Percentiles rank a stretch among this genome's conserved stretches.
Evolutionary conservation across 2,797 vertebrate genomes (phyloP).

Genomic region (Nasua narica): DNA sequence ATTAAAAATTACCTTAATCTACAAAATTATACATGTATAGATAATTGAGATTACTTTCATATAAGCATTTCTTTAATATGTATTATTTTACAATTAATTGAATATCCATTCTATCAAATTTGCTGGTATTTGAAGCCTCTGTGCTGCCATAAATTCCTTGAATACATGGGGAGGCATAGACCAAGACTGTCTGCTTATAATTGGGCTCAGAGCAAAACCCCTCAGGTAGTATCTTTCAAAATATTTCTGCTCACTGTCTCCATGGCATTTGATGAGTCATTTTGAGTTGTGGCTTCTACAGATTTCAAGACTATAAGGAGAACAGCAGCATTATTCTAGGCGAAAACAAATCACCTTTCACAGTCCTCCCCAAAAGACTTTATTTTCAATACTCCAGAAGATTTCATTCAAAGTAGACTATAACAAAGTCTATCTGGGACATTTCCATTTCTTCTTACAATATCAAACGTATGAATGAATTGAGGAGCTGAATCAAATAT

Average conservation of each 20-base stretch:
- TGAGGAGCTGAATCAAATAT: neutral
- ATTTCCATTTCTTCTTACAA: neutral
- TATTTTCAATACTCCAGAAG: conserved; percentile 5
- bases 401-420: neutral
- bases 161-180: neutral
- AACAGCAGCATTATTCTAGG: conserved; percentile 13
- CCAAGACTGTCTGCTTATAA: conserved; percentile 39
- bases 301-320: conserved; percentile 26
- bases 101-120: conserved; percentile 6
- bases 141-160: conserved; percentile 38
- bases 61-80: conserved; percentile 23
- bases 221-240: conserved; percentile 58
- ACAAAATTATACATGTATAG: neutral
- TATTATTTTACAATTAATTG: conserved; percentile 42
- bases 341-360: conserved; percentile 42
- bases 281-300: conserved; percentile 48
- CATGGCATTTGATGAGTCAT: conserved; percentile 56
- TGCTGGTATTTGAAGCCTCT: conserved; percentile 28
- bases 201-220: conserved; percentile 69
- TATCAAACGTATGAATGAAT: conserved; percentile 27
- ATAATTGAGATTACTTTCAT: conserved; percentile 19
- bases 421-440: neutral
- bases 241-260: conserved; percentile 49
- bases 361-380: conserved; percentile 3
- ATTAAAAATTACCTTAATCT: conserved; percentile 29